phyloP scores from a whole-genome alignment of 2,797 vertebrate species.

The Argya squamiceps region DNA sequence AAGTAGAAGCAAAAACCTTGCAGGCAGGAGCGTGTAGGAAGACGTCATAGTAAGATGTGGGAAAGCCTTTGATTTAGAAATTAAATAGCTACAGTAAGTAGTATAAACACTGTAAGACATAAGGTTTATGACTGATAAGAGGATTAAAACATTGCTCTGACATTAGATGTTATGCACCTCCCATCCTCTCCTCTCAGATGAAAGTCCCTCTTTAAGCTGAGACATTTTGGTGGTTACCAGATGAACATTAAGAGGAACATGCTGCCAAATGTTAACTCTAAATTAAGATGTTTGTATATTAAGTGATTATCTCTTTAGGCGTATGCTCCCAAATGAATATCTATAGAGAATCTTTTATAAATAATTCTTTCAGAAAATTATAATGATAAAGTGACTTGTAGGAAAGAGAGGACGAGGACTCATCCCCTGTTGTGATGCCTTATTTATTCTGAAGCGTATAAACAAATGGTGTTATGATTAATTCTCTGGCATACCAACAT shows the following conservation, averaged over 20 bases:
- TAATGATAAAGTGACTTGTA: not conserved
- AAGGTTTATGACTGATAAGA: constrained; percentile 1
- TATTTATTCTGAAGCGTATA: not conserved
- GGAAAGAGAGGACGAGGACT: not conserved
- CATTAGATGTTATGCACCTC: not conserved
- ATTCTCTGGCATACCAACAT: not conserved
- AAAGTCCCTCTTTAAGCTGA: not conserved
- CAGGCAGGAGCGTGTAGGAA: not conserved
- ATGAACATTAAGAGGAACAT: not conserved
- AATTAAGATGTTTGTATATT: constrained; percentile 19
- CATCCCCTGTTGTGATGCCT: not conserved
- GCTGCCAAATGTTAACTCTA: not conserved
- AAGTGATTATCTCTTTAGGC: constrained; percentile 17
- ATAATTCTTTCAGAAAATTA: constrained; percentile 44
- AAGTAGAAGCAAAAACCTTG: not conserved
- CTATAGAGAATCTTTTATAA: constrained; percentile 19
- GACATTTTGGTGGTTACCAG: not conserved
- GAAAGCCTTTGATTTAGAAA: not conserved
- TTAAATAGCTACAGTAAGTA: not conserved
- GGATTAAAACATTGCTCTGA: not conserved
- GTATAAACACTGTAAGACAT: not conserved
- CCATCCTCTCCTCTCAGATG: not conserved
- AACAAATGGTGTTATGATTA: not conserved
- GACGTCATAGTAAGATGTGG: not conserved
- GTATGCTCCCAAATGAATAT: not conserved